phyloP scores from a whole-genome alignment of 2,113 vertebrate species.

The Brachionichthys hirsutus region DNA sequence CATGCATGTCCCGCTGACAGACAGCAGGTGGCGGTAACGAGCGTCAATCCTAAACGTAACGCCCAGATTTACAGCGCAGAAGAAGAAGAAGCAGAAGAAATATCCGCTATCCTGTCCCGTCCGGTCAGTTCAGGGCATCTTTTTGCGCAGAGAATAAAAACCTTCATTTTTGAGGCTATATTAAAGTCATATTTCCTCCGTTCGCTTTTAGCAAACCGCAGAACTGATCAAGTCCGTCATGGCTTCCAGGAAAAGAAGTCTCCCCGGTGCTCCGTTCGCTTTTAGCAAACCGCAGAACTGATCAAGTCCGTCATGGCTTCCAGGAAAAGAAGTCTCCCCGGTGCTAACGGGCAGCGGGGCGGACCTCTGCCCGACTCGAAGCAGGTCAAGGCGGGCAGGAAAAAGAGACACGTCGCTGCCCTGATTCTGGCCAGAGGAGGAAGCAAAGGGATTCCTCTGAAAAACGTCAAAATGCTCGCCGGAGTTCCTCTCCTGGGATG shows the following conservation, averaged over 20 bases:
- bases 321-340: not conserved
- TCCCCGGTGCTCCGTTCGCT: rapidly evolving
- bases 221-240: not conserved
- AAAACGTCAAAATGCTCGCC: slow-evolving; percentile 64
- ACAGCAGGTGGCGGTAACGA: not conserved
- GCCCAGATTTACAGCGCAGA: not conserved
- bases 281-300: not conserved
- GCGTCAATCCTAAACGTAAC: rapidly evolving
- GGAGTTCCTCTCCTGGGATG: slow-evolving; percentile 55
- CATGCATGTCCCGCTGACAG: too few relatives aligned
- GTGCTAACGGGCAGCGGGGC: rapidly evolving
- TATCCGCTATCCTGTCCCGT: not conserved
- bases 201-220: not conserved
- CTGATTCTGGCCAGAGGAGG: slow-evolving; percentile 59
- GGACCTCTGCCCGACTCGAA: rapidly evolving
- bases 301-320: not conserved
- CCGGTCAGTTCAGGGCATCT: too few relatives aligned
- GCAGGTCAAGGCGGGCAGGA: rapidly evolving
- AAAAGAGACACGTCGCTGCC: slow-evolving; percentile 17
- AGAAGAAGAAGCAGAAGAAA: not conserved
- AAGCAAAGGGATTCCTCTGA: slow-evolving; percentile 63
- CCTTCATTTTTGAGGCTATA: too few relatives aligned
- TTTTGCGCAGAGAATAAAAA: not conserved
- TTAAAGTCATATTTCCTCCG: not conserved
- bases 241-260: not conserved